Conservation (phyloP, 2,113 vertebrate genomes). For the Onychostruthus taczanowskii region DNA sequence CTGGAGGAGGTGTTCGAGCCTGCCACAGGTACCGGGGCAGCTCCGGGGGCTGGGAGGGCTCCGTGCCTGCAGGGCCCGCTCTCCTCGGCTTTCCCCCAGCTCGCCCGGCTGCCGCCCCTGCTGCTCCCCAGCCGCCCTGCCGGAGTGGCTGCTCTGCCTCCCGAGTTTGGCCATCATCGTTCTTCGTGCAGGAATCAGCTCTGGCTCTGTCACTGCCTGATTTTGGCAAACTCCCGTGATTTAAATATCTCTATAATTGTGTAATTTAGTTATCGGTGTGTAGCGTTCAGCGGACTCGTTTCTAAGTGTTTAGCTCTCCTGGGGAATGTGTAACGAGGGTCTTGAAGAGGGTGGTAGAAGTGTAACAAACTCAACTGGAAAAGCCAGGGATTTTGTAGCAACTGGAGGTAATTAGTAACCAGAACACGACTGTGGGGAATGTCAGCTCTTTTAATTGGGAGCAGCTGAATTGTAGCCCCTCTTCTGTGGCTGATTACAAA, state of each 20-base stretch:
- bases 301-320: background rate
- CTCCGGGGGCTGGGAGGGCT: accelerated
- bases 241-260: accelerated
- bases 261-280: background rate
- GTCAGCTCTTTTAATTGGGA: background rate
- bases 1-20: slow-evolving; percentile 86
- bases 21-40: slow-evolving; percentile 79
- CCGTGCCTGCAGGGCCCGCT: background rate
- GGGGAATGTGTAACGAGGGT: background rate
- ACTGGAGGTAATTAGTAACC: background rate
- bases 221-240: background rate
- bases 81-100: background rate
- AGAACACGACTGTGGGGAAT: accelerated
- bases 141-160: background rate
- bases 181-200: background rate
- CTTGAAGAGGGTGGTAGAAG: background rate
- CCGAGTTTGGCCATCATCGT: accelerated
- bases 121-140: background rate
- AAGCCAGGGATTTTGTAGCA: background rate
- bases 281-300: background rate
- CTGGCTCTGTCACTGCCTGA: no score
- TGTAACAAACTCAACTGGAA: background rate
- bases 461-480: background rate
- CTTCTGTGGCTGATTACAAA: background rate
- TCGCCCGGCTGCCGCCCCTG: accelerated